Evolutionary conservation across 2,888 invertebrate genomes (phyloP).

Genomic region (Scaptomyza flava): DNA sequence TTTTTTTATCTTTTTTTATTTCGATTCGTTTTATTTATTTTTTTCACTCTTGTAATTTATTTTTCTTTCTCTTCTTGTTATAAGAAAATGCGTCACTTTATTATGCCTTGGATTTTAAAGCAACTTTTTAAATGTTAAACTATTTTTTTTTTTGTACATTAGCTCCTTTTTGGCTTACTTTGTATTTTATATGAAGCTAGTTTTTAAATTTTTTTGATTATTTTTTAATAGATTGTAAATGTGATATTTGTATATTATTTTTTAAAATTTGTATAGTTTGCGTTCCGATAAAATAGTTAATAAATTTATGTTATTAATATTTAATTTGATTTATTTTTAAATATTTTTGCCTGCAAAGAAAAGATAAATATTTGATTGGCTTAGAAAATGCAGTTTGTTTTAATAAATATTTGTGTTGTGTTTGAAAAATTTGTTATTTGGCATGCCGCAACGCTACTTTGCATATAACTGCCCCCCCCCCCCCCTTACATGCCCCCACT

Average conservation of each 20-base stretch:
- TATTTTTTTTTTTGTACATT: background rate
- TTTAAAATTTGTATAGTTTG: background rate
- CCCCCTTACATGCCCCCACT: background rate
- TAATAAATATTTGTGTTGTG: background rate
- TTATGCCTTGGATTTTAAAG: background rate
- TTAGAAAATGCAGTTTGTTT: background rate
- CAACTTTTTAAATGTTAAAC: background rate
- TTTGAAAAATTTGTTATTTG: slow-evolving; percentile 6
- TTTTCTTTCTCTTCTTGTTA: background rate
- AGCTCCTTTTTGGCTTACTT: background rate
- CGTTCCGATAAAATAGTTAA: background rate
- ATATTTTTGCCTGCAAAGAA: slow-evolving; percentile 46
- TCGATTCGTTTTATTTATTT: background rate
- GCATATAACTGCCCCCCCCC: background rate
- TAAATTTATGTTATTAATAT: background rate
- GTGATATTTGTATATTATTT: background rate
- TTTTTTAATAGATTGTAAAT: background rate
- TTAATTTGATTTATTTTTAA: slow-evolving; percentile 2
- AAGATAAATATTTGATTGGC: slow-evolving; percentile 4
- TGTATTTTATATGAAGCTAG: no score
- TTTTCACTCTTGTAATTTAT: background rate
- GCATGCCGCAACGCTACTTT: slow-evolving; percentile 24
- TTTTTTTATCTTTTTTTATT: background rate
- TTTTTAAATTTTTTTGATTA: background rate
- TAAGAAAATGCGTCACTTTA: no score